Conservation (phyloP, 1,140 invertebrate genomes). For the Heterodera schachtii region DNA sequence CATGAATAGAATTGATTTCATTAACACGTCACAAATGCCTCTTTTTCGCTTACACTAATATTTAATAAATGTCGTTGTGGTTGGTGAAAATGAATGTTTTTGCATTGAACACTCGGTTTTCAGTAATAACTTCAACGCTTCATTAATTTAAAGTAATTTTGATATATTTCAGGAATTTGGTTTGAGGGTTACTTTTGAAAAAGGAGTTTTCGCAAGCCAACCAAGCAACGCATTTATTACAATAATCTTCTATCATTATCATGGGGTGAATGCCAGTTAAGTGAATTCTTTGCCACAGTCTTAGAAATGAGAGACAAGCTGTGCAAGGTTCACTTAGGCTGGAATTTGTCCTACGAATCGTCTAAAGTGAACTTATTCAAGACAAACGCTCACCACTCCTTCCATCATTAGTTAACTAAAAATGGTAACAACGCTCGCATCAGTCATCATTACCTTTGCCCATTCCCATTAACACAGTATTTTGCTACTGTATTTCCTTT, state of each 20-base stretch:
- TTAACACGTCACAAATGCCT: too few species aligned
- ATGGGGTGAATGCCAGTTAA: conserved; percentile 33
- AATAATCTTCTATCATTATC: not conserved
- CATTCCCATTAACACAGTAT: too few species aligned
- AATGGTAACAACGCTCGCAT: not conserved
- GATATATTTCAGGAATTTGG: not conserved
- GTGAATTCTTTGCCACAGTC: conserved; percentile 53
- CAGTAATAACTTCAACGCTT: not conserved
- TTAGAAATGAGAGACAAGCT: conserved; percentile 39
- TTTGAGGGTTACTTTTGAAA: not conserved
- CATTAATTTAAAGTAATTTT: not conserved
- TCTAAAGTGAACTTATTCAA: not conserved
- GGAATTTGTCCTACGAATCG: conserved; percentile 10
- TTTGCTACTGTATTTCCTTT: conserved; percentile 7
- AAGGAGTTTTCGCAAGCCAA: not conserved
- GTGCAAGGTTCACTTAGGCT: conserved; percentile 48
- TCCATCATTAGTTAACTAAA: not conserved
- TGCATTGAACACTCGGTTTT: not conserved
- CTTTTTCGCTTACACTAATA: not conserved
- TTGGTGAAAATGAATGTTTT: not conserved
- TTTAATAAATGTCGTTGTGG: not conserved
- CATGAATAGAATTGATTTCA: too few species aligned
- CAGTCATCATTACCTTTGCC: too few species aligned
- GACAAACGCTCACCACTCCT: not conserved
- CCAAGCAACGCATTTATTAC: conserved; percentile 2